These are phyloP conservation scores for Fulica atra DNA, from an alignment of 2,113 vertebrate species.

Conservation along the genomic window DNA sequence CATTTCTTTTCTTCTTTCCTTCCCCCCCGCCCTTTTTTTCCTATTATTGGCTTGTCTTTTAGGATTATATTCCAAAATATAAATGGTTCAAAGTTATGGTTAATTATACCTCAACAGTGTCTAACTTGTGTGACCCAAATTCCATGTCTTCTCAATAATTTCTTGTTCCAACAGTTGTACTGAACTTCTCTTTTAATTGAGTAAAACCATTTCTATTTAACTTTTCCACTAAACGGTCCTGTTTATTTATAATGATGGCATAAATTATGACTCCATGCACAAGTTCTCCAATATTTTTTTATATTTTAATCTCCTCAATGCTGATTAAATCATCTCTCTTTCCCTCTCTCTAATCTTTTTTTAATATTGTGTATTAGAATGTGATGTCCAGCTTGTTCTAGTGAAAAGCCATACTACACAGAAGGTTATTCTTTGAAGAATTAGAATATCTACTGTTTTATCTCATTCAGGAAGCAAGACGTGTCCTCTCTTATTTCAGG, in stretches of 20 bases:
- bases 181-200: neutral
- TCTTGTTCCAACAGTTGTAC: neutral
- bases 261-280: neutral
- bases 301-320: neutral
- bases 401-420: slow-evolving; percentile 9
- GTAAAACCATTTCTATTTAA: neutral
- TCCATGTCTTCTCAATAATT: neutral
- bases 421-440: slow-evolving; percentile 13
- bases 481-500: neutral
- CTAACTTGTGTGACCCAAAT: neutral
- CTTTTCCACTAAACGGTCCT: neutral
- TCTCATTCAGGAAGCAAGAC: slow-evolving; percentile 10
- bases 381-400: neutral
- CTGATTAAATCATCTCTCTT: neutral
- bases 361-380: neutral
- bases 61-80: neutral
- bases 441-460: neutral
- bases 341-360: neutral
- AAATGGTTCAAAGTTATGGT: neutral
- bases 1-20: neutral
- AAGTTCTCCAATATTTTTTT: neutral
- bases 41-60: neutral
- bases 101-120: neutral
- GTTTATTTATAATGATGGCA: neutral
- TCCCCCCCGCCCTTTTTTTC: neutral